phyloP scores from a whole-genome alignment of 1,140 invertebrate genomes.

The Saccostrea echinata region DNA sequence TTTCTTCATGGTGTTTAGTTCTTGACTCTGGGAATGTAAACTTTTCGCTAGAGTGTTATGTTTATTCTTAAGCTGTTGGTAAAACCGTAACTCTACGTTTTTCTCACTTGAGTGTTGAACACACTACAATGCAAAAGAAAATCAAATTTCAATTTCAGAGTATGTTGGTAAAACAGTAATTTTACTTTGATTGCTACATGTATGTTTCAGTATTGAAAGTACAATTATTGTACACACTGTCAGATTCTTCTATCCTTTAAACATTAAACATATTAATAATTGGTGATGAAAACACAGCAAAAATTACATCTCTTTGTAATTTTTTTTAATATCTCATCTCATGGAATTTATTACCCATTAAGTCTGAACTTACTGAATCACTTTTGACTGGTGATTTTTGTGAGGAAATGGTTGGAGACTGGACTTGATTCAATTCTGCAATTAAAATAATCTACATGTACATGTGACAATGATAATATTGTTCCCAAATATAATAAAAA shows the following conservation, averaged over 20 bases:
- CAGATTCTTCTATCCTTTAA: too few species aligned
- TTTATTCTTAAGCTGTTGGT: conserved; percentile 55
- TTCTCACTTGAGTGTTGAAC: conserved; percentile 39
- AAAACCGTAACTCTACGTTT: conserved; percentile 51
- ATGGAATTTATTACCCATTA: too few species aligned
- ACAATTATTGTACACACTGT: not conserved
- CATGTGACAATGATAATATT: too few species aligned
- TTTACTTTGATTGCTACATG: too few species aligned
- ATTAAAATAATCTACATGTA: not conserved
- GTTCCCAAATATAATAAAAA: too few species aligned
- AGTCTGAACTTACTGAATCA: not conserved
- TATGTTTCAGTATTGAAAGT: not conserved
- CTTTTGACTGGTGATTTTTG: not conserved
- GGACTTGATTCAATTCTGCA: not conserved
- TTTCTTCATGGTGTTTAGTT: conserved; percentile 43
- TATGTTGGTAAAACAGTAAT: too few species aligned
- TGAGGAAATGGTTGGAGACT: not conserved
- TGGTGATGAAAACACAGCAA: too few species aligned
- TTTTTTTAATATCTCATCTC: too few species aligned
- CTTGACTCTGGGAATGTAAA: conserved; percentile 48
- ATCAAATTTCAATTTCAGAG: too few species aligned
- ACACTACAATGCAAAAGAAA: conserved; percentile 34
- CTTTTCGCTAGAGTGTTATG: conserved; percentile 46
- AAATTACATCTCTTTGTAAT: too few species aligned
- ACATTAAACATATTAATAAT: too few species aligned